Base-by-base conservation (phyloP, 1,140 invertebrate species). In the Drosophila pandora region DNA sequence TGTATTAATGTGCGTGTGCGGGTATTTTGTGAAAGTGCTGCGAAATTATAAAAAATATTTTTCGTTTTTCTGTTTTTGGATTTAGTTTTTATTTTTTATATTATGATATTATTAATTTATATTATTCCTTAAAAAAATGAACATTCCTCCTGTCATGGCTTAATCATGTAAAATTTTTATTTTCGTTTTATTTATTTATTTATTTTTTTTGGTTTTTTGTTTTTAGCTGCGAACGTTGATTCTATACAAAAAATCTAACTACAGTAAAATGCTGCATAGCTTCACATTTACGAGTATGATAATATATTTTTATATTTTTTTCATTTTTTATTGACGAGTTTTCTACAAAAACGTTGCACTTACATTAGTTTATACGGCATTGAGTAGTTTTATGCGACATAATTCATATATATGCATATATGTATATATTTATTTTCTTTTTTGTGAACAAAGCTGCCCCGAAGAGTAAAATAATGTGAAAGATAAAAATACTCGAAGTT, bases 231-330 rank as follows among this genome's bases (percentile, higher is more conserved):
- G 69, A 88, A 78, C 71, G 73, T 76, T 77, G 76, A 74, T 84
- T 75, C 62, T 89, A 77, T 84, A 80, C 68, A 89, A 79, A 84
- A 75, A 84, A 88, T 83, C 83, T 87, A 87, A 83, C 83, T 88
- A 87, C 83, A 70, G 71, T 83, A 83, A 87, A 87, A 87, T 87
- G 70, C 65, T 76, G 75, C 75, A 77, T 77, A 77, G 75, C 73
- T 79, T 87, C 69, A 83, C 83, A 83, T 79, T 79, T 83, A 87
- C 71, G 79, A 76, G 63, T 76, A 82, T 78, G 69, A 78, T 82
- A 79, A 57, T 79, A 72, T 77, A 71, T 57, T 73, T 81, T 61
- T 73, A 77, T 61, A 74, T 68, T 70, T 76, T 61, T 79, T 75
- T 57, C 53, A 52, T 13, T 41, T 76, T 77, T 70, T 69, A 72